phyloP scores from a whole-genome alignment of 2,797 vertebrate species.

The Rhynchonycteris naso region DNA sequence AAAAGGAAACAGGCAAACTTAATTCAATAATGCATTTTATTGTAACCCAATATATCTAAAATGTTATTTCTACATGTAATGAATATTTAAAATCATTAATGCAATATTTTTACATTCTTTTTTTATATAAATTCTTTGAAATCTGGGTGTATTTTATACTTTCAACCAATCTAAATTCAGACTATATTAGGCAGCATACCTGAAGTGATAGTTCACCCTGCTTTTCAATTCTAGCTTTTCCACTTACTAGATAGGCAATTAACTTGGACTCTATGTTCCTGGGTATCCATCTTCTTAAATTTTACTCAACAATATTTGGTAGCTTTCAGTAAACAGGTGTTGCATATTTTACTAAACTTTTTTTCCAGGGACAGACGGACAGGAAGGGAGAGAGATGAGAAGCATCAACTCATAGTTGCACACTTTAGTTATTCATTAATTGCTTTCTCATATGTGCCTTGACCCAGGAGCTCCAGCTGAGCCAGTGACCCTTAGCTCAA shows the following conservation, averaged over 20 bases:
- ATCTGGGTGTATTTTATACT: not conserved
- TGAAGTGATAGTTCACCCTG: not conserved
- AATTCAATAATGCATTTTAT: conserved; percentile 24
- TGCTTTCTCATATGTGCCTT: too few relatives aligned
- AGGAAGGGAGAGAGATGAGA: too few relatives aligned
- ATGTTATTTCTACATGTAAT: not conserved
- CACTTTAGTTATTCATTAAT: too few relatives aligned
- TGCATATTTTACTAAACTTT: not conserved
- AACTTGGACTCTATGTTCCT: not conserved
- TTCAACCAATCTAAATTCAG: not conserved
- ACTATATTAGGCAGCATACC: not conserved
- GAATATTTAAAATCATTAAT: not conserved
- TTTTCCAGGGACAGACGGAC: too few relatives aligned
- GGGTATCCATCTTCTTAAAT: not conserved
- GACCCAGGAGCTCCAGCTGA: too few relatives aligned
- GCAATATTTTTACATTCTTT: not conserved
- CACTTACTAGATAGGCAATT: not conserved
- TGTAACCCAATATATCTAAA: not conserved
- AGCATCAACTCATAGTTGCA: too few relatives aligned
- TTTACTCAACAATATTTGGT: not conserved
- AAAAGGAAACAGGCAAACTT: not conserved
- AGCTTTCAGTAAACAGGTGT: not conserved
- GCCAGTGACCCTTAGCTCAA: too few relatives aligned
- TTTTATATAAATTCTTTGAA: not conserved
- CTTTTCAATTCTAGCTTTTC: not conserved